Evolutionary conservation across 2,888 invertebrate genomes (phyloP).

Genomic region (Salpingus planirostris): DNA sequence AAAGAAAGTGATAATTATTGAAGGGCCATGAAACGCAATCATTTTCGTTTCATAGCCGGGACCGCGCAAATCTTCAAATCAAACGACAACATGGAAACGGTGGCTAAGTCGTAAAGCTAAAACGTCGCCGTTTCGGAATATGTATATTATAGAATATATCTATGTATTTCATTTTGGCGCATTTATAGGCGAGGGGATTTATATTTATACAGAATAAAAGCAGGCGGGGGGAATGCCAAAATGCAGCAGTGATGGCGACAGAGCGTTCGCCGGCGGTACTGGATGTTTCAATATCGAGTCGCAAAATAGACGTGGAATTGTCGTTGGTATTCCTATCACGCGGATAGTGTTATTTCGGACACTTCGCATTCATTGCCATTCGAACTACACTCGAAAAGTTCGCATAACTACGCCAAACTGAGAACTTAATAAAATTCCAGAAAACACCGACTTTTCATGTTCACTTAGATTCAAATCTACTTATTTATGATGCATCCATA

Average conservation of each 20-base stretch:
- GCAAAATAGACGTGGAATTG: constrained; percentile 11
- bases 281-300: constrained; percentile 20
- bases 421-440: constrained; percentile 15
- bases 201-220: constrained; percentile 13
- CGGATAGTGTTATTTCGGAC: constrained; percentile 21
- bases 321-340: constrained; percentile 20
- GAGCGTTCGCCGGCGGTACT: constrained; percentile 9
- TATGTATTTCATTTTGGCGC: constrained; percentile 12
- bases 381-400: constrained; percentile 20
- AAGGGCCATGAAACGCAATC: constrained; percentile 8
- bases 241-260: constrained; percentile 9
- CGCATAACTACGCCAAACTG: constrained; percentile 14
- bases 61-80: constrained; percentile 8
- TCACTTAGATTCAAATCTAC: constrained; percentile 5
- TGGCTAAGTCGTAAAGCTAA: constrained; percentile 11
- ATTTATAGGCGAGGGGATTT: constrained; percentile 9
- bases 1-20: constrained; percentile 11
- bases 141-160: constrained; percentile 9
- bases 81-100: constrained; percentile 9
- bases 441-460: constrained; percentile 13
- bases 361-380: constrained; percentile 21
- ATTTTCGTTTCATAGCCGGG: constrained; percentile 8
- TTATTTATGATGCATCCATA: too few relatives aligned
- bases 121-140: constrained; percentile 5
- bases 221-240: constrained; percentile 5